Evolutionary conservation across 2,888 invertebrate species (phyloP).

Genomic region (Therioaphis trifolii): DNA sequence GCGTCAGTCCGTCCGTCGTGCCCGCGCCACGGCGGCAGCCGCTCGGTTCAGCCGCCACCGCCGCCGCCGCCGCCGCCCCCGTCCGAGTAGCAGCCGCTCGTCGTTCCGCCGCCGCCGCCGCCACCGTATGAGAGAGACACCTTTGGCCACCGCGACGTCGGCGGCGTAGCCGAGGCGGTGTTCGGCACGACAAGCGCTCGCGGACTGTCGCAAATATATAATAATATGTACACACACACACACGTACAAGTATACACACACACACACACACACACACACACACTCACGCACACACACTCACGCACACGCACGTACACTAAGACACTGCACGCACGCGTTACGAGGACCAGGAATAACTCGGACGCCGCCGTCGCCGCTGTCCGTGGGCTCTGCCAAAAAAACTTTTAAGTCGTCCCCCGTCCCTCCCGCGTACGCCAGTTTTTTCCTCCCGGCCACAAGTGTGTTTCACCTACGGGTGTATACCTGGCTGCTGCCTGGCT

Average conservation of each 20-base stretch:
- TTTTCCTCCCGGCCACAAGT: not conserved
- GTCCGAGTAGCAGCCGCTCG: not conserved
- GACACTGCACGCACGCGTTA: not conserved
- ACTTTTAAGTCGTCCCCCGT: not conserved
- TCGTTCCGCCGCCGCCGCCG: not conserved
- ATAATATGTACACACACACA: not conserved
- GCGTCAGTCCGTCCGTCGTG: no score
- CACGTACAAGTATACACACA: not conserved
- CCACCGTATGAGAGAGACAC: no score
- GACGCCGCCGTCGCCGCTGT: not conserved
- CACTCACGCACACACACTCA: not conserved
- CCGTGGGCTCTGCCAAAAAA: slow-evolving; percentile 1
- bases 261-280: not conserved
- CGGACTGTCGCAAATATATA: slow-evolving; percentile 5
- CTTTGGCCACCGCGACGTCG: slow-evolving; percentile 31
- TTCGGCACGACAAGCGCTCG: slow-evolving; percentile 11
- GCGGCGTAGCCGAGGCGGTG: not conserved
- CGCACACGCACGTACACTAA: not conserved
- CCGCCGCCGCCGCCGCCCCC: not conserved
- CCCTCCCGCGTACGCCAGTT: not conserved
- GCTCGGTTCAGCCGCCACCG: not conserved
- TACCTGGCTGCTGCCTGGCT: not conserved
- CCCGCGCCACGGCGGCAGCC: not conserved
- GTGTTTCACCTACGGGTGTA: not conserved
- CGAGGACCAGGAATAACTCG: slow-evolving; percentile 7